phyloP scores from a whole-genome alignment of 2,888 invertebrate species.

The Boloria euphrosyne region DNA sequence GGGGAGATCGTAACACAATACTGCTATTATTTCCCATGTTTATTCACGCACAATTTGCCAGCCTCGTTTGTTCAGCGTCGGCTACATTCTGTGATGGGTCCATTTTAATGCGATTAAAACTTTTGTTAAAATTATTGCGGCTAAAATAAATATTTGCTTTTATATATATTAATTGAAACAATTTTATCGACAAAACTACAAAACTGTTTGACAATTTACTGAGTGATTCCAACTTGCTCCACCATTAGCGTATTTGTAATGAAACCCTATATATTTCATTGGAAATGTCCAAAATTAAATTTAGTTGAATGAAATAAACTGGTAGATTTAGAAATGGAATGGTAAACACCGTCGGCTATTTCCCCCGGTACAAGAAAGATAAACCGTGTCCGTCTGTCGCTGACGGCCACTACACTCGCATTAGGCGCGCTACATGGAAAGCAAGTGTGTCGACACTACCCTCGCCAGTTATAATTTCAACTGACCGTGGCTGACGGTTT shows the following conservation, averaged over 20 bases:
- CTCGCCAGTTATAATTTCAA: constrained; percentile 76
- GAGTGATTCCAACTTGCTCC: too few species aligned
- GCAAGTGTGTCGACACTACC: constrained; percentile 77
- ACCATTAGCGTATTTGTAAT: too few species aligned
- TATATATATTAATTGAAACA: background rate
- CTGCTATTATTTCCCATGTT: constrained; percentile 74
- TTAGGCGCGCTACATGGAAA: constrained; percentile 74
- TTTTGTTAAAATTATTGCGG: constrained; percentile 27
- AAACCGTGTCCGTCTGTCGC: constrained; percentile 69
- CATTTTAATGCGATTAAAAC: constrained; percentile 36
- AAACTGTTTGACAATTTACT: background rate
- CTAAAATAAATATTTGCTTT: constrained; percentile 24
- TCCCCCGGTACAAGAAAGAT: constrained; percentile 74
- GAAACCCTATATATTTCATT: background rate
- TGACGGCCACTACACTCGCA: constrained; percentile 76
- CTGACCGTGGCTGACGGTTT: constrained; percentile 71
- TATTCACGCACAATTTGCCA: constrained; percentile 80
- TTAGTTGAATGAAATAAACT: constrained; percentile 9
- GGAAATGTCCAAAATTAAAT: constrained; percentile 3
- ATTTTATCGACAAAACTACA: background rate
- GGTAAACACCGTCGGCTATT: constrained; percentile 69
- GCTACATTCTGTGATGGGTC: constrained; percentile 56
- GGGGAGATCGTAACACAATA: constrained; percentile 68
- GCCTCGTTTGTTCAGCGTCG: constrained; percentile 71
- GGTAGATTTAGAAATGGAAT: constrained; percentile 58